Conservation (phyloP, 2,113 vertebrate genomes). For the Dinomys branickii region DNA sequence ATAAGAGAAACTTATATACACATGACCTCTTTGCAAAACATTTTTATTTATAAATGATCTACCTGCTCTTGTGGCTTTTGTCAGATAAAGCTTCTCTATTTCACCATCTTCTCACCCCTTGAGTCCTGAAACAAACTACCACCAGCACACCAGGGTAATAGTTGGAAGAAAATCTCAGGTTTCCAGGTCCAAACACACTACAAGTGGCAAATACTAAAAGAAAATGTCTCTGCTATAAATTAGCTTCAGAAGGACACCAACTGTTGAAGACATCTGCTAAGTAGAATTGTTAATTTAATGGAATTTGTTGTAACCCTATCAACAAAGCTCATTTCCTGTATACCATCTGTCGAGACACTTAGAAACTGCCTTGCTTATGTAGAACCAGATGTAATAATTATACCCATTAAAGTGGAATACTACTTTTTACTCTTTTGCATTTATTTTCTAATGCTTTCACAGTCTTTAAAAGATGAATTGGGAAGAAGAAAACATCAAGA, state of each 20-base stretch:
- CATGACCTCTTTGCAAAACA: not conserved
- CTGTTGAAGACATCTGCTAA: conserved; percentile 69
- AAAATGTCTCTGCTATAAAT: conserved; percentile 41
- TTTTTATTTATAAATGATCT: conserved; percentile 4
- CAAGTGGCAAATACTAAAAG: conserved; percentile 11
- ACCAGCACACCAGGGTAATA: not conserved
- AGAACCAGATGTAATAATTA: conserved; percentile 15
- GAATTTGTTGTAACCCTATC: conserved; percentile 64
- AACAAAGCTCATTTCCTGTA: conserved; percentile 35
- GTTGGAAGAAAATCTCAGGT: conserved; percentile 28
- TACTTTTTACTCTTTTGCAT: conserved; percentile 21
- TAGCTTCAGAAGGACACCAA: conserved; percentile 61
- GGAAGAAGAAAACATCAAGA: conserved; percentile 1
- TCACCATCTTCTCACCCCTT: not conserved
- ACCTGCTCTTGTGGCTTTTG: not conserved
- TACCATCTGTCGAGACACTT: conserved; percentile 64
- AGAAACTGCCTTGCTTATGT: conserved; percentile 38
- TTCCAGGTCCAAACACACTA: conserved; percentile 12
- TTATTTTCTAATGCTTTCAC: conserved; percentile 46
- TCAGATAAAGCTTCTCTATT: not conserved
- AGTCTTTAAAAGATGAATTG: conserved; percentile 40
- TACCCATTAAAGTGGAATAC: not conserved
- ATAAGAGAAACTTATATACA: not conserved
- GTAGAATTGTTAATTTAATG: conserved; percentile 69
- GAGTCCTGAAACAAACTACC: not conserved